A percentile compares a stretch with the other conserved stretches of the same genome.
Conservation (phyloP, 2,888 invertebrate genomes). For the Lithosia quadra region DNA sequence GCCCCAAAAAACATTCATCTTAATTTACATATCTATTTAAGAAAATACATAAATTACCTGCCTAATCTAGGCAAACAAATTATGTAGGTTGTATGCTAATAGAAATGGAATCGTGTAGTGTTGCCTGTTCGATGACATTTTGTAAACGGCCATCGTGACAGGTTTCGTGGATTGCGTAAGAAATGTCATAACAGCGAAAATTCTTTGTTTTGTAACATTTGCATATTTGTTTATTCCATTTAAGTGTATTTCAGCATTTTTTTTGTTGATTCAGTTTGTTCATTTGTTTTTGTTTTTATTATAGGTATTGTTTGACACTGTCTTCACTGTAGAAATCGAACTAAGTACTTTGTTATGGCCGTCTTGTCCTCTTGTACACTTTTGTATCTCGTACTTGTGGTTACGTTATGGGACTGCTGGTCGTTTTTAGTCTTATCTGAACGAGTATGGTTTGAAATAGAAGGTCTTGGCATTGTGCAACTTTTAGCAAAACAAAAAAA, state of each 20-base stretch:
- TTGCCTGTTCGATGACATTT: neutral
- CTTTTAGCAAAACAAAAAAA: too few relatives aligned
- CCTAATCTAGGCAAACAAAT: neutral
- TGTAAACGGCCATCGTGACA: neutral
- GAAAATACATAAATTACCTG: neutral
- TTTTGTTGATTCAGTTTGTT: neutral
- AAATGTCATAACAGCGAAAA: constrained; percentile 3
- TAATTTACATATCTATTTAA: neutral
- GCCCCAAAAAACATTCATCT: too few relatives aligned
- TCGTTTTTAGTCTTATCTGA: too few relatives aligned
- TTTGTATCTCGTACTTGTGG: too few relatives aligned
- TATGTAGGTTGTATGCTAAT: neutral
- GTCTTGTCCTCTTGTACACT: too few relatives aligned
- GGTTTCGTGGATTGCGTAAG: neutral
- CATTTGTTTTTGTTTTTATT: neutral
- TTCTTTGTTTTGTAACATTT: neutral
- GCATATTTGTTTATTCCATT: neutral
- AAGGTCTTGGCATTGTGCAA: too few relatives aligned
- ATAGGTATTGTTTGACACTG: too few relatives aligned
- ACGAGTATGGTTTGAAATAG: too few relatives aligned
- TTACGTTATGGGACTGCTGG: too few relatives aligned
- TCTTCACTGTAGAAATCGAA: too few relatives aligned
- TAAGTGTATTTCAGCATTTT: neutral
- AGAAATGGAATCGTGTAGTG: neutral
- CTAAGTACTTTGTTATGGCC: too few relatives aligned